Base-by-base conservation (phyloP, 1,140 invertebrate species). In the Forficula auricularia region DNA sequence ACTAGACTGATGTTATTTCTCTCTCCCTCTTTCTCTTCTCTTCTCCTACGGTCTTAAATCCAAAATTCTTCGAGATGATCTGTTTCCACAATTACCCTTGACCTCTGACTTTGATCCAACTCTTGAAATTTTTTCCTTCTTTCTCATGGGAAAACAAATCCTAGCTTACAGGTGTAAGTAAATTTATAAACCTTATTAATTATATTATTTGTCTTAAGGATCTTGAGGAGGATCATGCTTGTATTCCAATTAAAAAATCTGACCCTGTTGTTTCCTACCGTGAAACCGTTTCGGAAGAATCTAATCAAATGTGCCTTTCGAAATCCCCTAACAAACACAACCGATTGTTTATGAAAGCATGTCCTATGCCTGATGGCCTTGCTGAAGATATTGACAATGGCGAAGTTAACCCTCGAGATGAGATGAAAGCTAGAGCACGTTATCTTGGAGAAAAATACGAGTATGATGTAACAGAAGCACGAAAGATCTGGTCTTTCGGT, bases 301-400 rank as follows among this genome's bases (percentile, higher is more conserved):
- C 92, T 12, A 72, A 82, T 61, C 81, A 90, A 52, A 88, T 83
- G 73, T 98, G 95, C 66, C 67, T 99, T 52, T 96, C 92, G 19
- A 99, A 99, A 71, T 99, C 95, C 0, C 95, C 96, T 50, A 99
- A 99, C 72, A 99, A 99, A 68, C 96, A 99, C 71, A 99, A 99
- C 67, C 79, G 95, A 72, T 68, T 99, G 44, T 97, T 90, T 72
- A 95, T 98, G 90, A 96, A 80, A 64, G 90, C 92, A 43, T 62
- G 69, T 37, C 92, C 94, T 14, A 85, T 98, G 83, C 85, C 90
- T 44, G 94, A 98, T 56, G 92, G 90, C 65, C 69, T 98, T 35
- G 71, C 94, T 48, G 91, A 98, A 62, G 95, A 96, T 56, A 98
- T 99, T 64, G 96, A 99, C 57, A 49, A 84, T 71, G 94, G 94